Evolutionary conservation across 2,888 invertebrate genomes (phyloP), one percentile per base, ranked within the genome.

Genomic region (Marronus borbonicus): DNA sequence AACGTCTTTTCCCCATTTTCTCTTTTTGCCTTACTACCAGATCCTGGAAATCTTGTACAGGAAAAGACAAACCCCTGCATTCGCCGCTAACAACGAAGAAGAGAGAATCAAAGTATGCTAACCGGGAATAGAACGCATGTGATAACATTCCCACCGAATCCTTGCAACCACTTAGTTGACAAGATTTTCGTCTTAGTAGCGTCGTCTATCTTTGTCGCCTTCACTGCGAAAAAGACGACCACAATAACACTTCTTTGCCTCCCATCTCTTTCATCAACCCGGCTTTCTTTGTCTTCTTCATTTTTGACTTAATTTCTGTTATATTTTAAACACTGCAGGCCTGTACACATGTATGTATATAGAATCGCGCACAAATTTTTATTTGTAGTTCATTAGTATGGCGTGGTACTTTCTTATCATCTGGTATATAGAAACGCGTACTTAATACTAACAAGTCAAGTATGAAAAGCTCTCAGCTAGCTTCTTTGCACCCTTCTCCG

Each of bases 101-200:
- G 52, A 24, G 52, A 52, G 28, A 66, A 49, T 50, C n/a, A 44
- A 55, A 68, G 60, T 79, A 80, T 78, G 81, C 80, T 79, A 79
- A 78, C 81, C 80, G 82, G 81, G 83, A 83, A 84, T 83, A 82
- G 83, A 82, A 78, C 87, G 85, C 87, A 88, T 85, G 86, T 88
- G 88, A 86, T 85, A 85, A 85, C 85, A 86, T 86, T 88, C 88
- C 86, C 87, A 87, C 83, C 84, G 83, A 85, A 86, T 86, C 86
- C 86, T 86, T 85, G 84, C 86, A 85, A 85, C 86, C 86, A 87
- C 87, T 86, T 86, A 86, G 85, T 84, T 84, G 87, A 88, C 88
- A 87, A 87, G 87, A 86, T 86, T 88, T 87, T 87, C 87, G 86
- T 87, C 87, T 88, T 86, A 87, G 83, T 82, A 66, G 66, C 17